Percentiles rank a stretch among this genome's conserved stretches.
Conservation (phyloP, 2,797 vertebrate genomes). For the Esox masquinongy region DNA sequence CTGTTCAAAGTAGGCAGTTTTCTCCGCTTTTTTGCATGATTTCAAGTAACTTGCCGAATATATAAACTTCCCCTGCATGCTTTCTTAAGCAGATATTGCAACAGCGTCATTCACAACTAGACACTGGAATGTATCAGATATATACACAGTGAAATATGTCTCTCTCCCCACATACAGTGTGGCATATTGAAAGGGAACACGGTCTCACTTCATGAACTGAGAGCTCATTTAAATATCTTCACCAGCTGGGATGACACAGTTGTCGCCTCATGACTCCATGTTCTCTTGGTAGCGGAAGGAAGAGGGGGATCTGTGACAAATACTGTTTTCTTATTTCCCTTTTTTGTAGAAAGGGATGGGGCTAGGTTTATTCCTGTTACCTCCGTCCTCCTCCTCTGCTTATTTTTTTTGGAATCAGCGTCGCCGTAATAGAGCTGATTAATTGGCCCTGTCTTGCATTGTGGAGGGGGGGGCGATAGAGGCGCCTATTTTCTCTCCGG, state of each 20-base stretch:
- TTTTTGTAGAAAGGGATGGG: background rate
- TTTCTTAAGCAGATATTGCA: background rate
- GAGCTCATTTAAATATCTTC: slow-evolving; percentile 7
- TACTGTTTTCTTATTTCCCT: background rate
- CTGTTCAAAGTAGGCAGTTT: no score
- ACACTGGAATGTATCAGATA: background rate
- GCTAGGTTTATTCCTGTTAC: background rate
- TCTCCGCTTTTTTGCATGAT: background rate
- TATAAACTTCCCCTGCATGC: background rate
- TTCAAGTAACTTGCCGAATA: background rate
- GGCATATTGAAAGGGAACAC: slow-evolving; percentile 14
- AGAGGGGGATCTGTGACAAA: background rate
- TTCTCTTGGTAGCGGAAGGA: slow-evolving; percentile 14
- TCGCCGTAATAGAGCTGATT: slow-evolving; percentile 11
- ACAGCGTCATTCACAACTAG: background rate
- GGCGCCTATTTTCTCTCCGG: slow-evolving; percentile 23
- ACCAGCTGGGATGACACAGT: slow-evolving; percentile 15
- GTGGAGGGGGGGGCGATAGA: slow-evolving; percentile 5
- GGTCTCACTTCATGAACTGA: slow-evolving; percentile 3
- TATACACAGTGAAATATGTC: background rate
- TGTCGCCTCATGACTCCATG: slow-evolving; percentile 1
- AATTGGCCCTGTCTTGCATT: slow-evolving; percentile 19
- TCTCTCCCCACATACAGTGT: background rate
- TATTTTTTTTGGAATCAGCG: slow-evolving; percentile 4
- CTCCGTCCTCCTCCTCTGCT: background rate